Evolutionary conservation across 2,888 invertebrate species (phyloP).

Genomic region (Catocala fraxini): DNA sequence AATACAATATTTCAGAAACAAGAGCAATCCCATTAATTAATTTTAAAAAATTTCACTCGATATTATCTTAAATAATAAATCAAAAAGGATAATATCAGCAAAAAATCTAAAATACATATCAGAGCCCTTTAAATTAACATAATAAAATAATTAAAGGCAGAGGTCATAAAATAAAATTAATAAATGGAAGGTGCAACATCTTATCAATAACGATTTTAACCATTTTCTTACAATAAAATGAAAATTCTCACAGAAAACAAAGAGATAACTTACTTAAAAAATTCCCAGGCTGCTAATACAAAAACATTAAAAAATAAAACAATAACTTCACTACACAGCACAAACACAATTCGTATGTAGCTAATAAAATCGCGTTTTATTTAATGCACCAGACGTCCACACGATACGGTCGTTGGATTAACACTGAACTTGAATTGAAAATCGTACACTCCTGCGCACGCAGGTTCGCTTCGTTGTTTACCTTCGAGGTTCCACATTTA

Average conservation of each 20-base stretch:
- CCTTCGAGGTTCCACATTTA: constrained; percentile 56
- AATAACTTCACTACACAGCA: constrained; percentile 55
- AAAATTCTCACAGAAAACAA: constrained; percentile 14
- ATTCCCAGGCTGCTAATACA: constrained; percentile 24
- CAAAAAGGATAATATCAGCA: too few species aligned
- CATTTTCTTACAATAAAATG: constrained; percentile 6
- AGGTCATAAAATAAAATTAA: constrained; percentile 12
- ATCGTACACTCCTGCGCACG: constrained; percentile 64
- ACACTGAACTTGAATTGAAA: constrained; percentile 78
- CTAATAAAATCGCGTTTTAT: constrained; percentile 45
- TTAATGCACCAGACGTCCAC: constrained; percentile 54
- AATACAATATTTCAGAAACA: too few species aligned
- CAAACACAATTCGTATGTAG: constrained; percentile 52
- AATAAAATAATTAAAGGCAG: neutral
- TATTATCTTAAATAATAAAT: too few species aligned
- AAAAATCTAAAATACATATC: too few species aligned
- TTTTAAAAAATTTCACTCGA: too few species aligned
- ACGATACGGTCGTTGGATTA: constrained; percentile 62
- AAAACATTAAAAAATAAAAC: constrained; percentile 40
- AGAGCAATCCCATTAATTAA: too few species aligned
- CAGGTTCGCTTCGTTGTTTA: constrained; percentile 58
- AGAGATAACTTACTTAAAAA: constrained; percentile 26
- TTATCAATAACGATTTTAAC: constrained; percentile 12
- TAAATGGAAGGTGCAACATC: constrained; percentile 35
- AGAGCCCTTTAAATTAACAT: too few species aligned